These are phyloP conservation scores for Tetramorium bicarinatum DNA, from an alignment of 2,888 invertebrate genomes.

Conservation along the genomic window DNA sequence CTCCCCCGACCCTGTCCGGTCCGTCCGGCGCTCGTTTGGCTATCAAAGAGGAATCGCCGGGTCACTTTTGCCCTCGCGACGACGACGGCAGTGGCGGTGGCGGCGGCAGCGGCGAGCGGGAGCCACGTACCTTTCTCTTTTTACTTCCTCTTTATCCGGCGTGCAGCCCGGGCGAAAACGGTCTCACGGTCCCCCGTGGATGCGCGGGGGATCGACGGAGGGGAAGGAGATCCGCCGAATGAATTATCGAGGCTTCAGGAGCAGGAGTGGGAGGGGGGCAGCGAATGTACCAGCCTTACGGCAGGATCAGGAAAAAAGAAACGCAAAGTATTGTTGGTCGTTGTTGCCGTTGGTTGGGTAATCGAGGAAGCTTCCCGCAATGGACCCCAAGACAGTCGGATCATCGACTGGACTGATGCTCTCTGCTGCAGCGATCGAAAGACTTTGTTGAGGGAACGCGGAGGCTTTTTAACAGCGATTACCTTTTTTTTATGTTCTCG, in stretches of 20 bases:
- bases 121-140: constrained; percentile 70
- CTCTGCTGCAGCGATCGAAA: background rate
- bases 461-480: constrained; percentile 11
- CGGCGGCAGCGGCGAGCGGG: constrained; percentile 53
- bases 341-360: constrained; percentile 41
- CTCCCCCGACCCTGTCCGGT: background rate
- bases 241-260: constrained; percentile 75
- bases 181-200: constrained; percentile 73
- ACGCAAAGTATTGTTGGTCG: background rate
- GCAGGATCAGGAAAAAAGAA: constrained; percentile 14
- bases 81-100: background rate
- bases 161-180: constrained; percentile 71
- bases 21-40: constrained; percentile 30
- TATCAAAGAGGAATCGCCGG: constrained; percentile 44
- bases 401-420: background rate
- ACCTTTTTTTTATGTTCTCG: background rate
- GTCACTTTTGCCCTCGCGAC: constrained; percentile 23
- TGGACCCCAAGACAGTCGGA: background rate
- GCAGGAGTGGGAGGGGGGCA: constrained; percentile 49
- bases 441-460: background rate
- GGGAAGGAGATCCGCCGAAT: constrained; percentile 66
- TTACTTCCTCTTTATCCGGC: constrained; percentile 64
- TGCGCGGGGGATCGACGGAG: constrained; percentile 21
- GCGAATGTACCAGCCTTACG: constrained; percentile 57
- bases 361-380: constrained; percentile 26